Percentiles rank a stretch among this genome's conserved stretches.
These are phyloP conservation scores for Limenitis camilla DNA, from an alignment of 2,888 invertebrate species.

Conservation along the genomic window DNA sequence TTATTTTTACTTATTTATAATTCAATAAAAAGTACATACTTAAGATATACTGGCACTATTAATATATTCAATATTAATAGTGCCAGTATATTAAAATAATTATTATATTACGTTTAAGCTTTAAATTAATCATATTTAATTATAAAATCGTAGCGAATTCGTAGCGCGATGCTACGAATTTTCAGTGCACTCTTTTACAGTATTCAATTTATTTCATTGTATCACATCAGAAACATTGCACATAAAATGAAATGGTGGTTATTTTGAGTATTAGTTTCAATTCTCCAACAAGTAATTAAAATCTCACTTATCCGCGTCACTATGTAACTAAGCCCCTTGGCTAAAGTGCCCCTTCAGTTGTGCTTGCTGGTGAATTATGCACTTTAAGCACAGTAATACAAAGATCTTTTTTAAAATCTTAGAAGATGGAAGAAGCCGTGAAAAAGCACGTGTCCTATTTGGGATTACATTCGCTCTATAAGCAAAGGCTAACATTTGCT, in stretches of 20 bases:
- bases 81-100: no score
- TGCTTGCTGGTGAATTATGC: constrained; percentile 23
- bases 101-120: no score
- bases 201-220: no score
- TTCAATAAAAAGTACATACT: no score
- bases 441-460: constrained; percentile 73
- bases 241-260: constrained; percentile 25
- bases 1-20: neutral
- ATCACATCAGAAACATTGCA: no score
- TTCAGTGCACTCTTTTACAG: no score
- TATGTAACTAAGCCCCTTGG: constrained; percentile 61
- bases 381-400: constrained; percentile 34
- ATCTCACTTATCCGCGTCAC: constrained; percentile 64
- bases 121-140: no score
- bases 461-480: constrained; percentile 68
- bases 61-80: no score
- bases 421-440: constrained; percentile 51
- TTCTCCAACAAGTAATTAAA: constrained; percentile 62
- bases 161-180: no score
- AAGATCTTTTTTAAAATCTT: constrained; percentile 17
- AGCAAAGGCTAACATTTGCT: constrained; percentile 66
- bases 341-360: constrained; percentile 43
- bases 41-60: no score
- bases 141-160: no score
- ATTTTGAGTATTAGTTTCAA: constrained; percentile 32